phyloP scores from a whole-genome alignment of 2,797 vertebrate species.

The Gila robusta region DNA sequence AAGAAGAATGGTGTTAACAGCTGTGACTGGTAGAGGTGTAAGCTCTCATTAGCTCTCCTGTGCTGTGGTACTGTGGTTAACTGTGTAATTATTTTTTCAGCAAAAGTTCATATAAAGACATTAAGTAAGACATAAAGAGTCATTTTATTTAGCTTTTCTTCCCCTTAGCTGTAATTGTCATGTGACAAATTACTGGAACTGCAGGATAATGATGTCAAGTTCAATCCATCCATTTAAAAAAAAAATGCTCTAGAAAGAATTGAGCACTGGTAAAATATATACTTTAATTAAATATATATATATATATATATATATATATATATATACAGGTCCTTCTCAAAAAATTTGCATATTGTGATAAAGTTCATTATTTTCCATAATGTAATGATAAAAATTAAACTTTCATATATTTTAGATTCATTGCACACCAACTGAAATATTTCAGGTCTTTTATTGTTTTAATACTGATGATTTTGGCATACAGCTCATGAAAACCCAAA shows the following conservation, averaged over 20 bases:
- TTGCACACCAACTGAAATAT: no score
- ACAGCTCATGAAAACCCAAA: no score
- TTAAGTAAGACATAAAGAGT: slow-evolving; percentile 35
- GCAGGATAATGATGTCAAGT: slow-evolving; percentile 7
- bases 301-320: background rate
- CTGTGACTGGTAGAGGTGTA: slow-evolving; percentile 44
- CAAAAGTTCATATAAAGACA: slow-evolving; percentile 67
- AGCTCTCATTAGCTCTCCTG: slow-evolving; percentile 28
- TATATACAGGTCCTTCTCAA: no score
- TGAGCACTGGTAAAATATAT: background rate
- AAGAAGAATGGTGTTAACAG: slow-evolving; percentile 40
- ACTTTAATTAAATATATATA: background rate
- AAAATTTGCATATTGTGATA: no score
- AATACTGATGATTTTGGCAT: no score
- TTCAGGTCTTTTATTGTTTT: no score
- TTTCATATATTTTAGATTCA: no score
- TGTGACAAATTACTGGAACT: background rate
- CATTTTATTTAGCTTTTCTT: slow-evolving; percentile 8
- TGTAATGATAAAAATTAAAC: no score
- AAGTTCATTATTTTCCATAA: no score
- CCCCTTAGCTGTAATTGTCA: background rate
- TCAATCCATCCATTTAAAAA: background rate
- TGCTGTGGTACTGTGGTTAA: slow-evolving; percentile 47
- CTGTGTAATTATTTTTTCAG: slow-evolving; percentile 62
- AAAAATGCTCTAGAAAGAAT: no score